Base-by-base conservation (phyloP, 2,113 vertebrate species). In the Agelaius phoeniceus region DNA sequence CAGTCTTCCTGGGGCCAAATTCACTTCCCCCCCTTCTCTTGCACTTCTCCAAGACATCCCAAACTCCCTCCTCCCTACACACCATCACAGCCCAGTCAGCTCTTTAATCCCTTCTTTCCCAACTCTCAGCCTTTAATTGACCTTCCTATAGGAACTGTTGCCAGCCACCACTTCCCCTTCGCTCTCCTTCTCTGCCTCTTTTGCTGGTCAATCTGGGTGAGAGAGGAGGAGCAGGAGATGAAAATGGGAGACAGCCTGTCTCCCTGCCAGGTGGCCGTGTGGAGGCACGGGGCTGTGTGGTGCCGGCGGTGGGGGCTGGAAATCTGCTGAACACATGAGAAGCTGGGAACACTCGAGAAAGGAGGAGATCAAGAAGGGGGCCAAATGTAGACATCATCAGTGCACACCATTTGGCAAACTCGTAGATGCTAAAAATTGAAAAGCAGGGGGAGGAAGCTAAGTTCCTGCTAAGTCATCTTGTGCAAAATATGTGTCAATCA, bases 261-360 rank as follows among this genome's bases (percentile, higher is more conserved):
- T 96, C 85, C 83, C 68, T 49, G 28, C 58, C 55, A 63, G 85
- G 86, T 59, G 79, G 46, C 59, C 59, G 6, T 2, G 9, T 15
- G 18, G 84, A 87, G 66, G 24, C 81, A 43, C 2, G 0, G 39
- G 49, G n/a, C 7, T 39, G 54, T 49, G 62, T 0, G 0, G 28
- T 3, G 2, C 19, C 11, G 0, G 0, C 5, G 10, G 18, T 8
- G 15, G 26, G 23, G 43, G 28, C 27, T 71, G 83, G 28, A 77
- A 88, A 90, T 95, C 55, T 88, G 90, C 57, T 77, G 71, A 94
- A 67, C 90, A 92, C 51, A 67, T 83, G 94, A 84, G 65, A 62
- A 90, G 39, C 23, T 69, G 72, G 67, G 30, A 73, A 62, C 6
- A 5, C 18, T 27, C 0, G 0, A 81, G 71, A 57, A 71, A 76